Percentiles rank a stretch among this genome's conserved stretches.
phyloP scores from a whole-genome alignment of 2,888 invertebrate species.

The Trilocha varians region DNA sequence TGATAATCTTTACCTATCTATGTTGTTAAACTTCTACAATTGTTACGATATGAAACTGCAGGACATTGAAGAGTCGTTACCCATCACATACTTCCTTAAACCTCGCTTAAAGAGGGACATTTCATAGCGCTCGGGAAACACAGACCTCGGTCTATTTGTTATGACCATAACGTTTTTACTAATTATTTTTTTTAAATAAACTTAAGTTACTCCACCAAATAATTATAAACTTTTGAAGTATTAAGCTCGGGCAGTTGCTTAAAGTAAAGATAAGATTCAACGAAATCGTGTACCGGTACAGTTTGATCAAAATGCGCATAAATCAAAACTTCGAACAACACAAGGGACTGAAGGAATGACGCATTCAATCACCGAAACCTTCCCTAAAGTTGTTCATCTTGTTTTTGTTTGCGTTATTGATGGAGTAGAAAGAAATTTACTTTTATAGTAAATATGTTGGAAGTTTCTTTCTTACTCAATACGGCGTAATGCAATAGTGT shows the following conservation, averaged over 20 bases:
- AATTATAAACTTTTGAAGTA: not conserved
- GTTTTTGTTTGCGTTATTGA: conserved; percentile 30
- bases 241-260: not conserved
- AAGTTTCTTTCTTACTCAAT: not conserved
- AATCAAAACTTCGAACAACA: conserved; percentile 47
- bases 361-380: conserved; percentile 34
- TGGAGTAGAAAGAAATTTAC: conserved; percentile 2
- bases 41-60: too few relatives aligned
- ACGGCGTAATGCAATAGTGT: not conserved
- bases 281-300: not conserved
- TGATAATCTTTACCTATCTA: too few relatives aligned
- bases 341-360: conserved; percentile 31
- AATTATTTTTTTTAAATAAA: too few relatives aligned
- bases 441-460: not conserved
- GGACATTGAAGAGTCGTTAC: too few relatives aligned
- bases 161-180: too few relatives aligned
- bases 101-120: too few relatives aligned
- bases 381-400: conserved; percentile 25
- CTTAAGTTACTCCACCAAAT: too few relatives aligned
- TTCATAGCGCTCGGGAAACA: too few relatives aligned
- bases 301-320: conserved; percentile 48
- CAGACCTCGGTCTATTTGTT: too few relatives aligned
- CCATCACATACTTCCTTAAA: too few relatives aligned
- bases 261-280: not conserved
- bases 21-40: too few relatives aligned